These are phyloP conservation scores for Mirounga angustirostris DNA, from an alignment of 2,113 vertebrate genomes.

Conservation along the genomic window DNA sequence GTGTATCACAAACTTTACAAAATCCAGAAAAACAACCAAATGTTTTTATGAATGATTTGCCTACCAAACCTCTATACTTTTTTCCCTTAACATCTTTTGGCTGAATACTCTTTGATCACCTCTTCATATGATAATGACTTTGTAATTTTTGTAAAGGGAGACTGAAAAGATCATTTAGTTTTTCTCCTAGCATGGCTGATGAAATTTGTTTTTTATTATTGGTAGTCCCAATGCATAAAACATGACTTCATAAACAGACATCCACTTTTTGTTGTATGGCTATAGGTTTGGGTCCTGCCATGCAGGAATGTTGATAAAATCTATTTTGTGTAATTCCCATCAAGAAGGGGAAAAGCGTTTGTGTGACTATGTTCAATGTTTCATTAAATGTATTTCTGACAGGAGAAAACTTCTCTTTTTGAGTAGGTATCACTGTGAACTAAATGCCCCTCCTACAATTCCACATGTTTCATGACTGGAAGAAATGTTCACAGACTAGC, in stretches of 20 bases:
- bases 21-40: constrained; percentile 37
- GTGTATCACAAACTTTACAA: background rate
- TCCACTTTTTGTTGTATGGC: background rate
- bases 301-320: constrained; percentile 23
- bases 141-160: constrained; percentile 47
- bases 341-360: background rate
- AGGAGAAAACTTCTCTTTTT: constrained; percentile 16
- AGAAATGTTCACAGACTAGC: background rate
- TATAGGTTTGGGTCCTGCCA: background rate
- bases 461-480: background rate
- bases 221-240: background rate
- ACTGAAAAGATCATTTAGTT: constrained; percentile 44
- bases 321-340: background rate
- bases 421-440: background rate
- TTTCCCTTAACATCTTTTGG: background rate
- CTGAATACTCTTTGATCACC: constrained; percentile 36
- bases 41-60: constrained; percentile 14
- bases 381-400: background rate
- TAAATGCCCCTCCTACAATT: background rate
- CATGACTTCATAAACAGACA: background rate
- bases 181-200: background rate
- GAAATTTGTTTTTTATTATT: background rate
- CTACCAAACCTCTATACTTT: background rate
- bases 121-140: constrained; percentile 54
- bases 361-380: background rate